Evolutionary conservation across 2,888 invertebrate species (phyloP), one percentile per base, ranked within the genome.

Genomic region (Cordilura impudica): DNA sequence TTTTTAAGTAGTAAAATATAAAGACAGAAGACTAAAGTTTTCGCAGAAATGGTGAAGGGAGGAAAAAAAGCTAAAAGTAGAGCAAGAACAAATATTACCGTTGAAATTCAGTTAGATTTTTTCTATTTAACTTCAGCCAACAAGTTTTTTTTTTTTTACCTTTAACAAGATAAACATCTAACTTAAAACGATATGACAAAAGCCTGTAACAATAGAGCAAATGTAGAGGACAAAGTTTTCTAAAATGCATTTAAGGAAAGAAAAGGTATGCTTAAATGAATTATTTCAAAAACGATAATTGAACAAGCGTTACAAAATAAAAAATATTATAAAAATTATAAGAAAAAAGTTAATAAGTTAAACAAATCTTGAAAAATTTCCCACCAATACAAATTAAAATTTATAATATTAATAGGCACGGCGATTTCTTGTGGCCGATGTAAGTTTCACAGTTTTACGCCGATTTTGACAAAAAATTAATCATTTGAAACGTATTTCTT

Each of bases 91-190:
- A 47, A 47, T 47, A 47, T 47, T 47, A 63, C 47, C 61, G 61
- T 63, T 63, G 18, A 63, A 63, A 63, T 49, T 29, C 47, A 19
- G 31, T 31, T 63, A 39, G 4, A 4, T 39, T n/a, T n/a, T 39
- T 39, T n/a, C n/a, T 39, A 4, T 39, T 10, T n/a, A n/a, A n/a
- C 12, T 4, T 4, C n/a, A n/a, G 23, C 18, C 23, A 16, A 23
- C 12, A 67, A 75, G 69, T 18, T 75, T 69, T 31, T 49, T 3
- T 63, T 78, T 78, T 26, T 47, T 35, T 66, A 66, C 60, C 66
- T 69, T 69, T 69, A 73, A 69, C 53, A 73, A 65, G 78, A 78
- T 69, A 78, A 78, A 73, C 21, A 78, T 70, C 73, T 65, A 51
- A 51, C 12, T 51, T 53, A 21, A n/a, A 51, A 58, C 10, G 10